Base-by-base conservation (phyloP, 2,888 invertebrate species). In the Idaea dimidiata region DNA sequence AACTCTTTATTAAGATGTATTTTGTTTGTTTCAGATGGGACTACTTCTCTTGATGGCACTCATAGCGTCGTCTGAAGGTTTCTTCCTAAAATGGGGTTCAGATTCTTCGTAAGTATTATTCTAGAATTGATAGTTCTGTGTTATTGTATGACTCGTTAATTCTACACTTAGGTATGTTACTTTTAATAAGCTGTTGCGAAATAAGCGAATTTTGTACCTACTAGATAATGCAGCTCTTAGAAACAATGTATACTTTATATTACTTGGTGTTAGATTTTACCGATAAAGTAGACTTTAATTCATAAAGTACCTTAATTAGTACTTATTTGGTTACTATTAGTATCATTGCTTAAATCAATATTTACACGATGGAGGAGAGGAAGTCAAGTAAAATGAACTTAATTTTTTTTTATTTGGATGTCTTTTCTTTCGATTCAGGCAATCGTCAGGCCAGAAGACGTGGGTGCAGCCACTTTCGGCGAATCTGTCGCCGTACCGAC, bases 81-180 rank as follows among this genome's bases (percentile, higher is more conserved):
- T 93, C 75, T 93, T 93, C 79, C 76, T 93, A 62, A 92, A 91
- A 75, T 93, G 93, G 93, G 93, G 93, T 54, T 88, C 91, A 18
- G 91, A 93, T 69, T 83, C 93, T 58, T 77, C 90, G 93, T 94
- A 87, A 79, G 91, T 91, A 75, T 64, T 7, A 14, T 54, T 53
- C 17, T 60, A 16, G 18, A 58, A 64, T 57, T 59, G 53, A 58
- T 56, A 54, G 63, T 17, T 55, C 62, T 56, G 59, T 17, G 55
- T 57, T 43, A 14, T 43, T 43, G 2, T 43, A 8, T 43, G 43
- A 14, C 43, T 8, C 7, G 7, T 10, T 33, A 24, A 1, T 24
- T 5, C 24, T 24, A 24, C 24, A 24, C 24, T 10, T 43, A 43
- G 3, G 14, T 14, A 10, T 43, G 10, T 43, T 14, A 8, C 3